Percentiles rank a stretch among this genome's conserved stretches.
Evolutionary conservation across 2,797 vertebrate genomes (phyloP).

Genomic region (Dendrocincla tyrannina): DNA sequence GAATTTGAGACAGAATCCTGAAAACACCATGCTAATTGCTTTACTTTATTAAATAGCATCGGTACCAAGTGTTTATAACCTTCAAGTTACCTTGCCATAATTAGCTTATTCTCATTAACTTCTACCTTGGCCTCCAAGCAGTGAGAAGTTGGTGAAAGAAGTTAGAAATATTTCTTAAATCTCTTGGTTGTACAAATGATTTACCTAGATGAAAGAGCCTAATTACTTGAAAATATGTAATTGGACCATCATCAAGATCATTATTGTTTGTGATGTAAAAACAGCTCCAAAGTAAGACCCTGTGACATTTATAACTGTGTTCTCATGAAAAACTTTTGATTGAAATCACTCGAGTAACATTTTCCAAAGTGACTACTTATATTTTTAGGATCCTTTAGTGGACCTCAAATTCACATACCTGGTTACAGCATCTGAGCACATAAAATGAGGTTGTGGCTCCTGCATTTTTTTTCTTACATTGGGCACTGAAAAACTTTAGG

Average conservation of each 20-base stretch:
- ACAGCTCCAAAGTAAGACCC: not conserved
- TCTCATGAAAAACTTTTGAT: not conserved
- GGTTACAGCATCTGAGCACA: not conserved
- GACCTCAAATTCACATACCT: not conserved
- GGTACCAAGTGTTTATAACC: conserved; percentile 15
- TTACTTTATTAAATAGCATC: conserved; percentile 31
- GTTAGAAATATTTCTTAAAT: conserved; percentile 24
- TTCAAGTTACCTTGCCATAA: conserved; percentile 22
- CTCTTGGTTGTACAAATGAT: not conserved
- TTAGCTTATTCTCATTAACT: conserved; percentile 43
- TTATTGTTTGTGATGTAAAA: not conserved
- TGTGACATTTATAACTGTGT: not conserved
- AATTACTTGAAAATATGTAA: conserved; percentile 1
- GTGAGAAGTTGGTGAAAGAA: not conserved
- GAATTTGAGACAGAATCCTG: conserved; percentile 30
- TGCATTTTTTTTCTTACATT: not conserved
- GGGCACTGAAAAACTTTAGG: not conserved
- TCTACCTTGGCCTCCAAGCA: not conserved
- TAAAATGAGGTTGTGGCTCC: not conserved
- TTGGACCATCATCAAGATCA: not conserved
- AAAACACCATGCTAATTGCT: conserved; percentile 42
- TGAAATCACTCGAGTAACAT: rapidly evolving
- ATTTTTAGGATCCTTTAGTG: not conserved
- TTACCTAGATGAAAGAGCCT: conserved; percentile 28
- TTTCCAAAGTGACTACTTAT: not conserved